Percentiles rank a stretch among this genome's conserved stretches.
These are phyloP conservation scores for Ashinkailepas kermadecensis DNA, from an alignment of 2,888 invertebrate genomes.

Conservation along the genomic window DNA sequence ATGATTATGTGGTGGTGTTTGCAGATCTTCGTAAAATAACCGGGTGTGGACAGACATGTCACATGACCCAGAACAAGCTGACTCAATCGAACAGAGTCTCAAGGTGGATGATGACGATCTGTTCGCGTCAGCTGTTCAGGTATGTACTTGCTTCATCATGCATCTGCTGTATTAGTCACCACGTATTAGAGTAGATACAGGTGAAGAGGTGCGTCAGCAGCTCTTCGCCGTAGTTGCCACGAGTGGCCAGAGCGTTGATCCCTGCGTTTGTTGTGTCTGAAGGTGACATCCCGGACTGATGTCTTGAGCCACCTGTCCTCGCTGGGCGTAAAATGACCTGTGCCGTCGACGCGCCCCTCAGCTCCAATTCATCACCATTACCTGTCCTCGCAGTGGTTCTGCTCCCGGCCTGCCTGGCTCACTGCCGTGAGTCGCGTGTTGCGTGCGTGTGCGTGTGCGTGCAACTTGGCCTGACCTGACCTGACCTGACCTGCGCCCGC, in stretches of 20 bases:
- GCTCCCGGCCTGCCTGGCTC: background rate
- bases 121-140: slow-evolving; percentile 29
- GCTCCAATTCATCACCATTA: background rate
- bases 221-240: too few relatives aligned
- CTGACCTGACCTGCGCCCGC: background rate
- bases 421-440: background rate
- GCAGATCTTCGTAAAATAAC: too few relatives aligned
- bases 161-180: background rate
- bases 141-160: background rate
- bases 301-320: background rate
- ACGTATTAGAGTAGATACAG: too few relatives aligned
- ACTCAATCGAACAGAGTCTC: slow-evolving; percentile 12
- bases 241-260: too few relatives aligned
- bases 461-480: background rate
- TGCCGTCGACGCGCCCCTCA: too few relatives aligned
- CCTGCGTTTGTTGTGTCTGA: too few relatives aligned
- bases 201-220: too few relatives aligned
- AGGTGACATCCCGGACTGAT: too few relatives aligned
- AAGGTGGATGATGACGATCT: slow-evolving; percentile 29
- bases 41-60: background rate
- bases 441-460: background rate
- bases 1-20: too few relatives aligned
- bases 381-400: background rate
- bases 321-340: background rate
- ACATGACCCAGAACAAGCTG: background rate